A percentile compares a stretch with the other conserved stretches of the same genome.
These are phyloP conservation scores for Mesaphorura yosii DNA, from an alignment of 1,140 invertebrate genomes.

Conservation along the genomic window DNA sequence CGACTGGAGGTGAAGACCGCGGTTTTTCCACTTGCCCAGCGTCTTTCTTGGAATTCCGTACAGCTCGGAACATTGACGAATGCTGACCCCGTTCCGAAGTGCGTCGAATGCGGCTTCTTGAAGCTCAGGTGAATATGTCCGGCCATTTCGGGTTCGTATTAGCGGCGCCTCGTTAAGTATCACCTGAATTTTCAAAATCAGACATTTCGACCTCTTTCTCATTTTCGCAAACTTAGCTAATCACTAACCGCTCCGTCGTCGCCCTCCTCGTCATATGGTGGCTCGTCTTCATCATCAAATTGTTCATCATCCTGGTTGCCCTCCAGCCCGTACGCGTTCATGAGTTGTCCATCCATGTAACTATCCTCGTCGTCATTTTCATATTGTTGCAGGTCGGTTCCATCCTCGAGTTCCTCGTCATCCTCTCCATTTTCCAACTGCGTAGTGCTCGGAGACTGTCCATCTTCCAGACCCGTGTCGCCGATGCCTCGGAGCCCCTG, in stretches of 20 bases:
- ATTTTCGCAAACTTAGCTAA: neutral
- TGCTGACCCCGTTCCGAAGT: conserved; percentile 16
- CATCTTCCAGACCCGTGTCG: too few relatives aligned
- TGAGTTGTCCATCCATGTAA: too few relatives aligned
- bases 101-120: conserved; percentile 21
- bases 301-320: neutral
- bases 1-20: too few relatives aligned
- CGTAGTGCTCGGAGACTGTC: too few relatives aligned
- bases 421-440: too few relatives aligned
- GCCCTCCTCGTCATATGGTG: neutral
- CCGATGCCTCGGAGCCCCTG: too few relatives aligned
- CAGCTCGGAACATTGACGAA: conserved; percentile 23
- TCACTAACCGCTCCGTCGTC: neutral
- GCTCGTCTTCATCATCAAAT: too few relatives aligned
- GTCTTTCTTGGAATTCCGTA: conserved; percentile 28
- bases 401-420: too few relatives aligned
- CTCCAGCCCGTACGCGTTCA: neutral
- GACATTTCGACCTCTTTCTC: neutral
- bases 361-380: too few relatives aligned
- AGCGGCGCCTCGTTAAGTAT: neutral
- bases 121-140: too few relatives aligned
- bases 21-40: conserved; percentile 21
- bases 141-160: conserved; percentile 23
- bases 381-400: too few relatives aligned
- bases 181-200: neutral